These are phyloP conservation scores for Nettapus auritus DNA, from an alignment of 2,113 vertebrate genomes.

Conservation along the genomic window DNA sequence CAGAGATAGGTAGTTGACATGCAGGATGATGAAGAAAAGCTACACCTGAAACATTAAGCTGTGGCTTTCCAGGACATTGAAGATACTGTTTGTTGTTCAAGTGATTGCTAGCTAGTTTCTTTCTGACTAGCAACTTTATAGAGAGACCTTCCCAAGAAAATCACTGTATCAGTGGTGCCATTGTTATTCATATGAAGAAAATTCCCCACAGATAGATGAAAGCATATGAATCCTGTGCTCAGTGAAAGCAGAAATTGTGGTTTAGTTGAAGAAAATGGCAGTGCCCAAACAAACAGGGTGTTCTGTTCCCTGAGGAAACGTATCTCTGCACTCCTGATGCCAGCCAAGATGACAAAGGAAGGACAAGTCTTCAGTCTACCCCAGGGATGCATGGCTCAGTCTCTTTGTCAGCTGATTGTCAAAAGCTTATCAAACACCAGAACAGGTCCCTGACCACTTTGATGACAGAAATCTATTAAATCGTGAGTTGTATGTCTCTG, in stretches of 20 bases:
- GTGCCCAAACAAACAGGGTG: not conserved
- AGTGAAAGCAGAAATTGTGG: not conserved
- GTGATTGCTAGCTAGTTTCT: not conserved
- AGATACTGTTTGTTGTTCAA: conserved; percentile 12
- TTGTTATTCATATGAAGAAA: conserved; percentile 42
- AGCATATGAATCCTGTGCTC: not conserved
- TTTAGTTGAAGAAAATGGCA: not conserved
- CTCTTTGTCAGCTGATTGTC: not conserved
- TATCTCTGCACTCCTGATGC: not conserved
- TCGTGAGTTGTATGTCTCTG: not conserved
- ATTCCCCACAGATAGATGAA: conserved; percentile 12
- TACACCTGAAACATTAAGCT: not conserved
- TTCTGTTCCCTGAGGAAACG: not conserved
- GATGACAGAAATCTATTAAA: not conserved
- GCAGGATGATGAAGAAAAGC: conserved; percentile 1
- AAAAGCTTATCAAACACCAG: not conserved
- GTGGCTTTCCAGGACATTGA: not conserved
- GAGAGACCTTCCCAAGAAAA: conserved; percentile 28
- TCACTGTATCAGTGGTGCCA: not conserved
- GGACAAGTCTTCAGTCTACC: not conserved
- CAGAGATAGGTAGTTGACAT: not conserved
- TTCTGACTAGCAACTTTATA: not conserved
- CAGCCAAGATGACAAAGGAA: not conserved
- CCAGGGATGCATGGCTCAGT: not conserved
- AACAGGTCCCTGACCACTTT: not conserved